These are phyloP conservation scores for Parazoanthus atlanticus DNA, from an alignment of 92 coral and sea anemone species.

Conservation along the genomic window DNA sequence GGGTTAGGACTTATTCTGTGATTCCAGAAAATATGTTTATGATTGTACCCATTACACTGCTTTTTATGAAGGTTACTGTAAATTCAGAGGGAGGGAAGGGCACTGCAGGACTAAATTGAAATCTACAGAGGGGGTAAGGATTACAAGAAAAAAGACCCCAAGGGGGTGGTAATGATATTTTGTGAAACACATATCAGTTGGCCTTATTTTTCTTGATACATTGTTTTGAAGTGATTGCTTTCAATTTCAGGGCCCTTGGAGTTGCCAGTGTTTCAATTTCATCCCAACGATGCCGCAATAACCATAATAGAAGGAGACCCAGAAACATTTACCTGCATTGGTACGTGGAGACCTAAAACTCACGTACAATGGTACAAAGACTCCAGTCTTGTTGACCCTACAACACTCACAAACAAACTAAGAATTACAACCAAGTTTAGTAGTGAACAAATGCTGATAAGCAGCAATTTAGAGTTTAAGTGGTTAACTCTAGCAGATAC, in stretches of 20 bases:
- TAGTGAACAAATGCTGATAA: conserved; percentile 23
- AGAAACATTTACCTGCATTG: conserved; percentile 58
- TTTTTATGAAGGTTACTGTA: no score
- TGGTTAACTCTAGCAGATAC: conserved; percentile 56
- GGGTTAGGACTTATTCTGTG: no score
- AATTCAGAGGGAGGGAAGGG: no score
- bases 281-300: conserved; percentile 65
- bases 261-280: conserved; percentile 60
- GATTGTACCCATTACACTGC: no score
- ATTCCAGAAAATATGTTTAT: no score
- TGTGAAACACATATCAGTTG: no score
- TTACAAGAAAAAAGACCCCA: no score
- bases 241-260: conserved; percentile 42
- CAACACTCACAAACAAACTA: conserved; percentile 12
- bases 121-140: no score
- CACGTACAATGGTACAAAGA: conserved; percentile 75
- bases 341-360: conserved; percentile 73
- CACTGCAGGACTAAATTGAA: no score
- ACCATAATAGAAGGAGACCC: conserved; percentile 71
- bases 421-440: conserved; percentile 44
- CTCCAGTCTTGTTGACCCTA: conserved; percentile 41
- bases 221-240: not conserved
- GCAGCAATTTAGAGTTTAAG: conserved; percentile 46
- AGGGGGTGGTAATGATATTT: no score
- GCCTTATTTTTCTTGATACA: no score